A percentile compares a stretch with the other conserved stretches of the same genome.
These are phyloP conservation scores for Drosophila birchii DNA, from an alignment of 2,888 invertebrate species.

Conservation along the genomic window DNA sequence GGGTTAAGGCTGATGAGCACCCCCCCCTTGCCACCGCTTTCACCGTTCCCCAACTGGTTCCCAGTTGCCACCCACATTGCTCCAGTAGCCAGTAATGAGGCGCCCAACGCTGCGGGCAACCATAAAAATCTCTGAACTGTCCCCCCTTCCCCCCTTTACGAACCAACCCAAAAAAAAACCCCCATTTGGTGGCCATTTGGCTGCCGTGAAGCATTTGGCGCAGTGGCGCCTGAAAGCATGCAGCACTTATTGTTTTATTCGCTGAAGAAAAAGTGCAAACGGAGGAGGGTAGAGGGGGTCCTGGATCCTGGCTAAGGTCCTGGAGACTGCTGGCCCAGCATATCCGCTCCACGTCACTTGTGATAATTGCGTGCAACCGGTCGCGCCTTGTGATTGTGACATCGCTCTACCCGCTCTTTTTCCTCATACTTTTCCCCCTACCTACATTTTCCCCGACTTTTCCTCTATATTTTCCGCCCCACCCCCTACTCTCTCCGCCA, in stretches of 20 bases:
- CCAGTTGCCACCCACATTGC: constrained; percentile 30
- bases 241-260: constrained; percentile 78
- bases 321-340: constrained; percentile 59
- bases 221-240: constrained; percentile 77
- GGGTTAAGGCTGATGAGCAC: constrained; percentile 74
- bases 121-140: constrained; percentile 64
- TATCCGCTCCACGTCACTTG: constrained; percentile 81
- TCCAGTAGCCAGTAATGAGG: constrained; percentile 73
- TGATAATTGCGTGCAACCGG: constrained; percentile 78
- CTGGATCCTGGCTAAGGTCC: constrained; percentile 8
- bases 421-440: not conserved
- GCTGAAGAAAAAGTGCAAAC: constrained; percentile 49
- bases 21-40: not conserved
- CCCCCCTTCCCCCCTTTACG: not conserved
- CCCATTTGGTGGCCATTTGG: constrained; percentile 49
- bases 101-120: constrained; percentile 73
- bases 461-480: not conserved
- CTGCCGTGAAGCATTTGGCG: constrained; percentile 68
- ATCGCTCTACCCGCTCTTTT: constrained; percentile 15
- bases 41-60: not conserved
- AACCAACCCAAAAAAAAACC: not conserved
- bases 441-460: not conserved
- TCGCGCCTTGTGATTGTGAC: constrained; percentile 51
- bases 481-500: constrained; percentile 12
- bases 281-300: not conserved